These are phyloP conservation scores for Emydoidea blandingii DNA, from an alignment of 2,797 vertebrate species.

Conservation along the genomic window DNA sequence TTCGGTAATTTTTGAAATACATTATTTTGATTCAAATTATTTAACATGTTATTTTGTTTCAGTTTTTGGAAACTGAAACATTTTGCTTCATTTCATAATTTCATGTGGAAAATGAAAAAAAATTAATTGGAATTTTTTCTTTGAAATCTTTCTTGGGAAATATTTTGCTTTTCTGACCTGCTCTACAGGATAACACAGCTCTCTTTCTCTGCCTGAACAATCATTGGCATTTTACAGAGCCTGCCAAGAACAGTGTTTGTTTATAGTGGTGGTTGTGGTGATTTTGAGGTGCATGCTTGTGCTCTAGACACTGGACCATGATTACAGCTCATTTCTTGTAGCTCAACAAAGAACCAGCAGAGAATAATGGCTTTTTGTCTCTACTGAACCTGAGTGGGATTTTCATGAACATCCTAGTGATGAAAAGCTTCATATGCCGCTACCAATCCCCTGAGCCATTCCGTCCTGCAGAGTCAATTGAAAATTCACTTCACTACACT, in stretches of 20 bases:
- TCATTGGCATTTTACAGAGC: neutral
- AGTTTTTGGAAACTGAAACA: neutral
- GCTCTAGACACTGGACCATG: neutral
- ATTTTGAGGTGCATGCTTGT: neutral
- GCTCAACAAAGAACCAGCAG: neutral
- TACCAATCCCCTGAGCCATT: neutral
- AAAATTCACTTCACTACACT: neutral
- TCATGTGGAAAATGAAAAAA: neutral
- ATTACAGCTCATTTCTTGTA: neutral
- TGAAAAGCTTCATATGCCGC: neutral
- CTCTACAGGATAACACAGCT: neutral
- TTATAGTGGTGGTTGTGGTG: neutral
- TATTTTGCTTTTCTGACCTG: neutral
- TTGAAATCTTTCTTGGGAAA: neutral
- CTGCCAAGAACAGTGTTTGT: neutral
- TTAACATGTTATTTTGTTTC: neutral
- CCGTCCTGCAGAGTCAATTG: slow-evolving; percentile 5
- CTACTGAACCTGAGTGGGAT: neutral
- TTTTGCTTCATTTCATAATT: neutral
- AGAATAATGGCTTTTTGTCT: slow-evolving; percentile 9
- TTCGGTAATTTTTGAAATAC: neutral
- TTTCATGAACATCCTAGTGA: neutral
- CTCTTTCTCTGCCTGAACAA: neutral
- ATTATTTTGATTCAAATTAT: neutral
- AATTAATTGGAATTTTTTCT: neutral